Base-by-base conservation (phyloP, 2,888 invertebrate genomes). In the Hemicrepidius hirtus region DNA sequence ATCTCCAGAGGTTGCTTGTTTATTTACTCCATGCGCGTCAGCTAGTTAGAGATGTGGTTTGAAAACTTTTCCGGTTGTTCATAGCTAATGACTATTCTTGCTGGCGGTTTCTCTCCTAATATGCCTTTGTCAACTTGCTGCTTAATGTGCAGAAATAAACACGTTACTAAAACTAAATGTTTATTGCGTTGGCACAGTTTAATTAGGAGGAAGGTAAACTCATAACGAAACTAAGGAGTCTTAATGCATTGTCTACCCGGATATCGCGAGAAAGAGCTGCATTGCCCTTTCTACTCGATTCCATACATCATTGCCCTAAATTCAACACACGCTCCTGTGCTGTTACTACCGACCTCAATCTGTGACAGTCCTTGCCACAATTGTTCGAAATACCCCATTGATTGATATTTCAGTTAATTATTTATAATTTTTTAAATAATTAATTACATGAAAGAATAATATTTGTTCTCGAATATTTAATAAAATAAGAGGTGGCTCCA, bases 41-140 rank as follows among this genome's bases (percentile, higher is more conserved):
- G 37, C 57, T 57, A 57, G 37, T 57, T 57, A 57, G 57, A 57
- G 37, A 57, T 57, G 57, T 40, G 57, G 57, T 57, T 57, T 20
- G 57, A 57, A 53, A 57, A 57, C 57, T 57, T 57, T 57, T 57
- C 57, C 57, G 16, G 57, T 57, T 57, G 57, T 57, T 57, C 57
- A 20, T n/a, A 57, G 57, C 28, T 57, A 57, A 57, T 20, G 37
- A 57, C 28, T 57, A 57, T 35, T 40, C 57, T 35, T 37, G 32
- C 57, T 12, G 1, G 57, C 12, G 37, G 20, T 57, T 37, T 57
- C 57, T 32, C 37, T 57, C 57, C 32, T 57, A 57, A 32, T 20
- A 57, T 20, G 57, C 57, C 28, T 32, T 57, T 57, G 57, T 57
- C 57, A 57, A 57, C 37, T 57, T 57, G 37, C 40, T 57, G 57